Evolutionary conservation across 2,797 vertebrate species (phyloP).

Genomic region (Hipposideros larvatus): DNA sequence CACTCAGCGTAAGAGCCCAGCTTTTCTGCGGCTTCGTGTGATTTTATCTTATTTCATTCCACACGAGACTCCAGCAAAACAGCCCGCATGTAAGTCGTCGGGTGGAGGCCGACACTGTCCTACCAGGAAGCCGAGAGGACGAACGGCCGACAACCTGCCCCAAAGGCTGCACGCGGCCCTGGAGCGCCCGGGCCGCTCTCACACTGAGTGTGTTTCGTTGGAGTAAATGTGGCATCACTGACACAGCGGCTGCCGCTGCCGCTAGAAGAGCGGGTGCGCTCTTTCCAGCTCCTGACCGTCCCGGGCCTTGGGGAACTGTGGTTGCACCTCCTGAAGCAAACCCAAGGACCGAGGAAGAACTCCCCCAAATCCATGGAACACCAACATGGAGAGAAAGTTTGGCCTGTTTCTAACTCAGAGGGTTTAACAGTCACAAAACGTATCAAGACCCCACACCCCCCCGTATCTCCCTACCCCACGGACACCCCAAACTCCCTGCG

Average conservation of each 20-base stretch:
- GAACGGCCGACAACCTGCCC: no score
- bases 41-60: not conserved
- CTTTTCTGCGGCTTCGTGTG: not conserved
- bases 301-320: not conserved
- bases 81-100: no score
- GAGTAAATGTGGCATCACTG: no score
- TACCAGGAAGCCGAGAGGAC: not conserved
- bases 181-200: not conserved
- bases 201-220: no score
- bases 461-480: no score
- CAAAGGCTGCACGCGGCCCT: no score
- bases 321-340: not conserved
- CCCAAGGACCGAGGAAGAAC: no score
- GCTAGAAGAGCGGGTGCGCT: no score
- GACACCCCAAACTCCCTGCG: accelerated
- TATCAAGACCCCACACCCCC: not conserved
- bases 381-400: accelerated
- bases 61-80: not conserved
- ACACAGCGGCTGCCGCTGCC: no score
- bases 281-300: not conserved
- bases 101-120: not conserved
- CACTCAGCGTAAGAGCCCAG: not conserved
- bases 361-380: not conserved
- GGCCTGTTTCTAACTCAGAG: not conserved
- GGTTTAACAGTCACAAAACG: not conserved